These are phyloP conservation scores for Popillia japonica DNA, from an alignment of 1,140 invertebrate genomes.

Conservation along the genomic window DNA sequence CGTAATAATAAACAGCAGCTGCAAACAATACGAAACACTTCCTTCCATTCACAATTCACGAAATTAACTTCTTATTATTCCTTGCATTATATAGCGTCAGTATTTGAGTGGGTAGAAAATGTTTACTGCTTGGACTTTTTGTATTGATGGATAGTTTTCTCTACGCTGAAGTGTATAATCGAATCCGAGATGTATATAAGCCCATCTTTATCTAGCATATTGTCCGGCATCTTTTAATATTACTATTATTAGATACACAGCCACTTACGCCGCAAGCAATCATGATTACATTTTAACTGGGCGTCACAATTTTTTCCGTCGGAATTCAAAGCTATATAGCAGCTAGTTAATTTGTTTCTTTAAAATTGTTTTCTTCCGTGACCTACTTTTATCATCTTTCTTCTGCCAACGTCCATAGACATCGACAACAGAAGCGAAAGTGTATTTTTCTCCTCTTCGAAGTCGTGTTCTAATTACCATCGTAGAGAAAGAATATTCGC, in stretches of 20 bases:
- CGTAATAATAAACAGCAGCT: no score
- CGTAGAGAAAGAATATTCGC: neutral
- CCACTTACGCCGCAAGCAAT: neutral
- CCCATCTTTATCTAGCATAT: no score
- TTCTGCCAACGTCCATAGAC: no score
- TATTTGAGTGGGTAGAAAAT: no score
- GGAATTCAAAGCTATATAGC: neutral
- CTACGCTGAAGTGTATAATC: no score
- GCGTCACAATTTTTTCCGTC: neutral
- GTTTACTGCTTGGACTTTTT: no score
- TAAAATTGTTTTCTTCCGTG: slow-evolving; percentile 9
- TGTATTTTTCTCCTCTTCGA: neutral
- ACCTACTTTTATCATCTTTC: neutral
- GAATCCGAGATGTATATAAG: no score
- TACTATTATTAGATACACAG: neutral
- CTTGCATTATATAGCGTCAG: no score
- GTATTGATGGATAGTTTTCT: no score
- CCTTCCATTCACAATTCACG: no score
- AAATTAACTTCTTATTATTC: no score
- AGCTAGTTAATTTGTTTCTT: neutral
- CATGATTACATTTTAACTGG: slow-evolving; percentile 6
- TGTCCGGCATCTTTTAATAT: neutral
- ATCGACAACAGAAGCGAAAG: neutral
- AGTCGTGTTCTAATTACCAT: neutral
- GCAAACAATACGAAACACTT: no score